Evolutionary conservation across 1,140 invertebrate species (phyloP).

Genomic region (Drosophila rufa): DNA sequence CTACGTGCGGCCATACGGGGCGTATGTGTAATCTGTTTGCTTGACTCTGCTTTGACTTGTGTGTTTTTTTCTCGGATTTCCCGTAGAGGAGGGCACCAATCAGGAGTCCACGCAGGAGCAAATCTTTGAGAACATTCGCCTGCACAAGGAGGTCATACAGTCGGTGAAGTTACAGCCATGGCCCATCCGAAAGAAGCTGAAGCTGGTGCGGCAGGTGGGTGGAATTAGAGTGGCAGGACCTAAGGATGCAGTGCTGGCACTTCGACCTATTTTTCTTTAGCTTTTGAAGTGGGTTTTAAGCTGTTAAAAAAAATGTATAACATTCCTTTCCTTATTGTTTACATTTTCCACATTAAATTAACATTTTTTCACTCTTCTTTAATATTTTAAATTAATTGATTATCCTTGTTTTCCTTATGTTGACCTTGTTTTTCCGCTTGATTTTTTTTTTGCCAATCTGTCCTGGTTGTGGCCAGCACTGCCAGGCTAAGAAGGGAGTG

Average conservation of each 20-base stretch:
- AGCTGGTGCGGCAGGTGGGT: conserved; percentile 90
- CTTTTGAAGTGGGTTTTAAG: not conserved
- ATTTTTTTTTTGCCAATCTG: not conserved
- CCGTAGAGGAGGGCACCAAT: conserved; percentile 87
- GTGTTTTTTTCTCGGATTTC: not conserved
- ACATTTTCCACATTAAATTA: not conserved
- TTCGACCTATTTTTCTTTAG: not conserved
- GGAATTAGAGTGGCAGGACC: not conserved
- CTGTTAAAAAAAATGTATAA: not conserved
- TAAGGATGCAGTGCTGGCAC: not conserved
- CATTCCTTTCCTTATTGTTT: not conserved
- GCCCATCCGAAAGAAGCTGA: conserved; percentile 93
- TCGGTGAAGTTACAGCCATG: conserved; percentile 95
- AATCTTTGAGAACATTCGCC: conserved; percentile 95
- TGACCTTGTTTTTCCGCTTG: conserved; percentile 12
- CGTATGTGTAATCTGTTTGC: conserved; percentile 69
- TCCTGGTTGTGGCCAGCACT: conserved; percentile 46
- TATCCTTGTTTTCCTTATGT: not conserved
- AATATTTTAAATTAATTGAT: not conserved
- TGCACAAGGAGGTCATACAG: conserved; percentile 96
- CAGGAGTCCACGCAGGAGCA: conserved; percentile 91
- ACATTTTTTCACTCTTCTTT: not conserved
- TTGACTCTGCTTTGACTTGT: conserved; percentile 3
- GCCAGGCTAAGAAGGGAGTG: conserved; percentile 84
- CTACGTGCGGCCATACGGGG: conserved; percentile 61